Base-by-base conservation (phyloP, 2,888 invertebrate species). In the Artemia sinica region DNA sequence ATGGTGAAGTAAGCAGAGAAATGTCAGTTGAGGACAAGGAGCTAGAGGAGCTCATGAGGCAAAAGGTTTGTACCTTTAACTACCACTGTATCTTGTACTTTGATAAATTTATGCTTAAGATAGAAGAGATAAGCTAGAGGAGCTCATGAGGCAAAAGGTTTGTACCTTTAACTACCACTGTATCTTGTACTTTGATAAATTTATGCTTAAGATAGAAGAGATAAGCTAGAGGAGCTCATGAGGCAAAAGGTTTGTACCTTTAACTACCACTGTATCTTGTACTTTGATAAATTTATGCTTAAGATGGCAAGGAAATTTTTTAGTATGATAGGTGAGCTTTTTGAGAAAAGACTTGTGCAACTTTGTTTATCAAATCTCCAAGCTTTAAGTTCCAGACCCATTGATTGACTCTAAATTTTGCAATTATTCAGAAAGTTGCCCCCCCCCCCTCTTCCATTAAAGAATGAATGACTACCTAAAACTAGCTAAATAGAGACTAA, bases 71-170 rank as follows among this genome's bases (percentile, higher is more conserved):
- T 69, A 28, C 63, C 51, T 72, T 48, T 72, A 72, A 51, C 71
- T 72, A 7, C 70, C 71, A 2, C 71, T 74, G 2, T 69, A 70
- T 13, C 70, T 70, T 66, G 71, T 71, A 7, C 69, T 68, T 28
- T 49, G 66, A 70, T 67, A 72, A 71, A 70, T 41, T 41, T 41
- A 41, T 41, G 41, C 41, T 28, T 28, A n/a, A n/a, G n/a, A n/a
- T n/a, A n/a, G n/a, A n/a, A n/a, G n/a, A n/a, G n/a, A n/a, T n/a
- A n/a, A 91, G 76, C 78, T 91, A 49, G 91, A 91, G 75, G 91
- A 91, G 73, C 79, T 91, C 70, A 91, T 91, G 90, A 86, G 86
- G 74, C 91, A 91, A 76, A 91, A 91, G 79, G 90, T 89, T 75
- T 74, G 72, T 69, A 28, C 63, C 51, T 72, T 48, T 72, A 72